Conservation (phyloP, 2,797 vertebrate genomes). For the Onychomys torridus region DNA sequence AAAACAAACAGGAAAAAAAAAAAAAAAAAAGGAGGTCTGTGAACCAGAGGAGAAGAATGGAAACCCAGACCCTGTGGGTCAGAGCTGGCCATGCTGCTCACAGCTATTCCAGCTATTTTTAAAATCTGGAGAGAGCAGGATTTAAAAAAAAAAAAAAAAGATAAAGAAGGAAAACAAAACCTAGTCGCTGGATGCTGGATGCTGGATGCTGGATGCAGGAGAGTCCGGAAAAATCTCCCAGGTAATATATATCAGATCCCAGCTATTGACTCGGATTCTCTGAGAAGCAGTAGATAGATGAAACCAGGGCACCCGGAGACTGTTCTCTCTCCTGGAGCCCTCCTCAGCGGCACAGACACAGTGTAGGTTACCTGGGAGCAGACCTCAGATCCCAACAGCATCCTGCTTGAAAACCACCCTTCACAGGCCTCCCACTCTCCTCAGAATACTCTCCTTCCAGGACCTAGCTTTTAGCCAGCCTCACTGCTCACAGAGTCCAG, state of each 20-base stretch:
- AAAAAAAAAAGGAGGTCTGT: not conserved
- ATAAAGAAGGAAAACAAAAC: not conserved
- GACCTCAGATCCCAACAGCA: not conserved
- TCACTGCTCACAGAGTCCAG: fast-evolving
- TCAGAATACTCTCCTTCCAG: not conserved
- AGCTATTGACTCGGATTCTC: not conserved
- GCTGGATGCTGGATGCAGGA: not conserved
- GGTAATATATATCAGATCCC: not conserved
- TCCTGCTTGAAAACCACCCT: not conserved
- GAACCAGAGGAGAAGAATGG: not conserved
- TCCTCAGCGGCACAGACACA: not conserved
- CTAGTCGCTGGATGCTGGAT: not conserved
- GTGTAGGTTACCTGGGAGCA: not conserved
- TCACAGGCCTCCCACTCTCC: not conserved
- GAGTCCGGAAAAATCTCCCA: not conserved
- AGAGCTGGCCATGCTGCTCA: not conserved
- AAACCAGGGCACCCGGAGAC: not conserved
- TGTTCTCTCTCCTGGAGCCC: not conserved
- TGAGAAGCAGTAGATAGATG: not conserved
- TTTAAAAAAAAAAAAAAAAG: fast-evolving
- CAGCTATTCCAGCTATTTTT: not conserved
- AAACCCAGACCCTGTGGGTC: not conserved
- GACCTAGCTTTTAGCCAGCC: not conserved
- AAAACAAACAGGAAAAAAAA: too few relatives aligned
- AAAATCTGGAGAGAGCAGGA: not conserved